Evolutionary conservation across 2,888 invertebrate species (phyloP).

Genomic region (Cataglyphis altisquamis): DNA sequence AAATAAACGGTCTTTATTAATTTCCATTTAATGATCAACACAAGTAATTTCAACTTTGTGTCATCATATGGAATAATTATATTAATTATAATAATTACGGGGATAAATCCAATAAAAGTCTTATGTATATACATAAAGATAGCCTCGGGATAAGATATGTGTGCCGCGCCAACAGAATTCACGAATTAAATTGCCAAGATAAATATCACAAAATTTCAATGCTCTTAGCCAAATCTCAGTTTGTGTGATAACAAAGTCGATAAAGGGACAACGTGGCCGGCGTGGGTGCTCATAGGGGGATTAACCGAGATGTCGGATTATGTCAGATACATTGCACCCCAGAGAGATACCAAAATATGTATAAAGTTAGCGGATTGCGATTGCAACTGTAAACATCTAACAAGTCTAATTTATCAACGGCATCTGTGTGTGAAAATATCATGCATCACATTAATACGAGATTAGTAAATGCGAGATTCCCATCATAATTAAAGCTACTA

Average conservation of each 20-base stretch:
- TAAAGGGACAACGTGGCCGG: slow-evolving; percentile 24
- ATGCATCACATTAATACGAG: background rate
- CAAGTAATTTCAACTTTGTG: background rate
- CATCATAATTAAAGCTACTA: background rate
- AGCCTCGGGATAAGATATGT: slow-evolving; percentile 14
- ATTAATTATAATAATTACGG: background rate
- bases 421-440: background rate
- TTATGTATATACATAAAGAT: background rate
- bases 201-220: slow-evolving; percentile 43
- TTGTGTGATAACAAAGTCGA: slow-evolving; percentile 35
- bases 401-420: slow-evolving; percentile 66
- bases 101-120: background rate
- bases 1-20: background rate
- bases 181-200: slow-evolving; percentile 34
- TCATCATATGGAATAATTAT: slow-evolving; percentile 14
- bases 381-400: slow-evolving; percentile 63
- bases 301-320: slow-evolving; percentile 66
- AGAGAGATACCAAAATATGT: slow-evolving; percentile 59
- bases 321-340: slow-evolving; percentile 61
- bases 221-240: slow-evolving; percentile 16
- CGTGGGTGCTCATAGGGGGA: slow-evolving; percentile 36
- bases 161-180: slow-evolving; percentile 28
- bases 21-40: background rate
- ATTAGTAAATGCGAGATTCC: slow-evolving; percentile 7
- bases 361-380: slow-evolving; percentile 60